These are phyloP conservation scores for Drosophila sturtevanti DNA, from an alignment of 1,140 invertebrate genomes.

Conservation along the genomic window DNA sequence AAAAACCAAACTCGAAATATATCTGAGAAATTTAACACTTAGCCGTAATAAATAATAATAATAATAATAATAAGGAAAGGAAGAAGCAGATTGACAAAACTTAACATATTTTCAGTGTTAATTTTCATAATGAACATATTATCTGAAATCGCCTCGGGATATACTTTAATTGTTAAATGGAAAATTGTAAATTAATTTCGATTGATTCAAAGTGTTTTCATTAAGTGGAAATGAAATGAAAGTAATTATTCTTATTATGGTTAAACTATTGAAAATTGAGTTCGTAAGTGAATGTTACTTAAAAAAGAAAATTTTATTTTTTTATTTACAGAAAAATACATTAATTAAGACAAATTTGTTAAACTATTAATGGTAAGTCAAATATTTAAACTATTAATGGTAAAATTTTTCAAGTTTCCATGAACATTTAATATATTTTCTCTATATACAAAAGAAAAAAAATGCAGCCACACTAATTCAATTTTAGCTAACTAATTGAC, in stretches of 20 bases:
- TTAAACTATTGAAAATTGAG: background rate
- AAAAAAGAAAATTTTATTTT: too few species aligned
- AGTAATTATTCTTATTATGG: background rate
- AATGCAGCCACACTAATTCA: background rate
- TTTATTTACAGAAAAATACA: too few species aligned
- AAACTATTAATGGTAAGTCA: too few species aligned
- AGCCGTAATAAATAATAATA: background rate
- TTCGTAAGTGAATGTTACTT: too few species aligned
- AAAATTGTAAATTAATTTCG: constrained; percentile 31
- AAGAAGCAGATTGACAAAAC: background rate
- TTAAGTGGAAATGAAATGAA: background rate
- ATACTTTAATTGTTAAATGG: constrained; percentile 35
- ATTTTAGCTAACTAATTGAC: background rate
- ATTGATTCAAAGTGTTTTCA: constrained; percentile 30
- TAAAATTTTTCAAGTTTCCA: too few species aligned
- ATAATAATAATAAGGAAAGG: constrained; percentile 3
- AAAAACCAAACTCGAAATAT: background rate
- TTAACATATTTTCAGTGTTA: background rate
- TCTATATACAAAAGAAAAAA: background rate
- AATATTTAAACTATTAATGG: too few species aligned
- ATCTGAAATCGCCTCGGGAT: constrained; percentile 7
- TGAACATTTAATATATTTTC: too few species aligned
- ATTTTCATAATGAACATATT: background rate
- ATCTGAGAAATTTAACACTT: constrained; percentile 70
- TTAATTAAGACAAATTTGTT: too few species aligned